Evolutionary conservation across 2,888 invertebrate genomes (phyloP), one percentile per base, ranked within the genome.

Genomic region (Chromoteleia sp.): DNA sequence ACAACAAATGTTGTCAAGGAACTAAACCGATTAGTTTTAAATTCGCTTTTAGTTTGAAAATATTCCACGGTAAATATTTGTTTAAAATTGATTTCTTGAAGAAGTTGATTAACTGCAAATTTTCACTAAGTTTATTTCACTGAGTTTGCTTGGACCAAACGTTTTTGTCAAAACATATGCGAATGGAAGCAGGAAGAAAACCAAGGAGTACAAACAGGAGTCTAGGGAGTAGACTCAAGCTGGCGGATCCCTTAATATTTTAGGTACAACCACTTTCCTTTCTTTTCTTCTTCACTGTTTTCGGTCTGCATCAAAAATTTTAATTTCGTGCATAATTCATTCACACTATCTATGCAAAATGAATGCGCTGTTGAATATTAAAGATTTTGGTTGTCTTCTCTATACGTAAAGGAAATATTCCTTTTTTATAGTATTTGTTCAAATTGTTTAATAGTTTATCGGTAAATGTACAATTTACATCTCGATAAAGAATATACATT

Each of bases 241-340:
- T 30, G 61, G 50, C 48, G 71, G 63, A 43, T 43, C 54, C 82
- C 80, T 84, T 82, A 86, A 86, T 85, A 85, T 84, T 85, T 86
- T 81, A 84, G 54, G 21, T 70, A 75, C 68, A 83, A 54, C 84
- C 81, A 77, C 83, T 84, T 83, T 81, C 36, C 78, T 65, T 75
- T 77, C 76, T 76, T 77, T 61, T 45, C 52, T 41, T 33, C 61
- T 56, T 52, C 12, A 48, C 52, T 63, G 30, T 71, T 50, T 77
- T 73, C 48, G 14, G 54, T 36, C 52, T 33, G 68, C 68, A 36
- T 61, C 50, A 59, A 67, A 58, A 75, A 33, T 52, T 61, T 63
- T 73, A 39, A 59, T 73, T 52, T 54, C 29, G 12, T 50, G 48
- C 25, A 50, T 71, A 21, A 56, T 59, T 48, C 3, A 59, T 41